These are phyloP conservation scores for Dermatemys mawii DNA, from an alignment of 2,113 vertebrate species.

Conservation along the genomic window DNA sequence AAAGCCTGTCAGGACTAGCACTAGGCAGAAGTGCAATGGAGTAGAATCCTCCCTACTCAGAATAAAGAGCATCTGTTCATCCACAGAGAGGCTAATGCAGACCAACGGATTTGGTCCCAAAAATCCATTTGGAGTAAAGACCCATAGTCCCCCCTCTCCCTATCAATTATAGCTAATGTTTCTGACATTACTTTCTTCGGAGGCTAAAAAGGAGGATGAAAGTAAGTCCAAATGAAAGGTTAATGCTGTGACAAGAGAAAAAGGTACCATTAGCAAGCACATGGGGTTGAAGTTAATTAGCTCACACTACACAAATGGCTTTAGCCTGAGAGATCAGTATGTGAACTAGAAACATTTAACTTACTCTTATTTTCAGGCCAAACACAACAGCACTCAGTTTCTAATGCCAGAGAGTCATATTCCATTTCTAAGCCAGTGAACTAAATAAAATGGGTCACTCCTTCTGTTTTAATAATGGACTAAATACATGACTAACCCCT, in stretches of 20 bases:
- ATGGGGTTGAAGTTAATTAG: constrained; percentile 3
- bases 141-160: neutral
- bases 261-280: neutral
- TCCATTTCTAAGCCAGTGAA: neutral
- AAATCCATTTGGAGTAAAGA: neutral
- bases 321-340: neutral
- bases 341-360: constrained; percentile 20
- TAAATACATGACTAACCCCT: neutral
- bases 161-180: neutral
- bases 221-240: neutral
- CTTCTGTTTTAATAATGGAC: neutral
- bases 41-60: neutral
- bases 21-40: neutral
- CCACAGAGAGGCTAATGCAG: neutral
- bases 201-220: neutral
- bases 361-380: constrained; percentile 13
- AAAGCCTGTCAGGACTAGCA: neutral
- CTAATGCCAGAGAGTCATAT: neutral
- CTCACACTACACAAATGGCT: neutral
- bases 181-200: neutral
- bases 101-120: neutral
- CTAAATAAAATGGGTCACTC: neutral
- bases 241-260: neutral
- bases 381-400: neutral
- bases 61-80: neutral